A percentile compares a stretch with the other conserved stretches of the same genome.
Conservation (phyloP, 1,140 invertebrate species). For the Paraescarpia echinospica region DNA sequence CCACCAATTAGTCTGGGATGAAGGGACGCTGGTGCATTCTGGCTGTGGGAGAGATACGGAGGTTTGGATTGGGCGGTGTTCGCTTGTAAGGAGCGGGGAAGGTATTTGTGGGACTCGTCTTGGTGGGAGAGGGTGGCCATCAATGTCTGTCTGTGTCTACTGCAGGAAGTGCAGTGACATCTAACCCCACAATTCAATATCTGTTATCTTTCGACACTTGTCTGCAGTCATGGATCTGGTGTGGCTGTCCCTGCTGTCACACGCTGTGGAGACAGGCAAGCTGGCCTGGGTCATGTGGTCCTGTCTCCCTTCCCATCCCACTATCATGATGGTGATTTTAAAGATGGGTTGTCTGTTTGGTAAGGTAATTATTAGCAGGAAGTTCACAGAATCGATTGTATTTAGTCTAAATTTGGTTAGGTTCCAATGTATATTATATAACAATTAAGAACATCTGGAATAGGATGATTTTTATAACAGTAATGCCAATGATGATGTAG, state of each 20-base stretch:
- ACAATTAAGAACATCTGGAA: neutral
- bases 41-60: neutral
- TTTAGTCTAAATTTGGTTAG: too few species aligned
- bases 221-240: neutral
- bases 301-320: neutral
- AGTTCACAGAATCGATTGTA: too few species aligned
- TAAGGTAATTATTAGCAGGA: too few species aligned
- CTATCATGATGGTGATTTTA: neutral
- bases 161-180: neutral
- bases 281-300: neutral
- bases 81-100: neutral
- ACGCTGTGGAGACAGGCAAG: neutral
- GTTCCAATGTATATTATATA: neutral
- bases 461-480: neutral
- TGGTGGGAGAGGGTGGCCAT: neutral
- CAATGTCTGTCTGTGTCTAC: neutral
- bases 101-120: neutral
- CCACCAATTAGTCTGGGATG: neutral
- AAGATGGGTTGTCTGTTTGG: too few species aligned
- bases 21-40: neutral
- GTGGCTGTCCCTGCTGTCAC: neutral
- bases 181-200: neutral
- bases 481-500: neutral
- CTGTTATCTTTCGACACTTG: neutral
- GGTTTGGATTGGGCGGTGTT: neutral